Percentiles rank a stretch among this genome's conserved stretches.
Evolutionary conservation across 2,888 invertebrate species (phyloP).

Genomic region (Laspeyria flexula): DNA sequence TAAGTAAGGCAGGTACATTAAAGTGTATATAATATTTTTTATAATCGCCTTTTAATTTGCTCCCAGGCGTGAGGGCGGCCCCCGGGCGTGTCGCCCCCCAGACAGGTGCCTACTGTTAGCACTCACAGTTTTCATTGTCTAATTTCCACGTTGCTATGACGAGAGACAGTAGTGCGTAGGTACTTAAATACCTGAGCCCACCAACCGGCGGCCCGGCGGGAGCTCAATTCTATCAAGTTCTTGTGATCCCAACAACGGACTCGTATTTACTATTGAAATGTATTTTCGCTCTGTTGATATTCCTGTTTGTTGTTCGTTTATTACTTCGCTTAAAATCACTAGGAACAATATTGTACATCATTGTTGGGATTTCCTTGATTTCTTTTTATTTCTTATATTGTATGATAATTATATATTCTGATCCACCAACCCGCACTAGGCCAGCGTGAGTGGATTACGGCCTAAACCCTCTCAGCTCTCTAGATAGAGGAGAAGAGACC

Average conservation of each 20-base stretch:
- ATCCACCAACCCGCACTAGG: too few relatives aligned
- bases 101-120: conserved; percentile 44
- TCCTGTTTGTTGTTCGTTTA: conserved; percentile 14
- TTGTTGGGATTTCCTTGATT: too few relatives aligned
- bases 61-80: conserved; percentile 31
- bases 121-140: conserved; percentile 51
- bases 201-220: conserved; percentile 22
- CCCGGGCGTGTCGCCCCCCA: conserved; percentile 26
- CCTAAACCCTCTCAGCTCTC: too few relatives aligned
- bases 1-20: too few relatives aligned
- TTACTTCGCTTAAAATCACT: conserved; percentile 12
- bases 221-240: conserved; percentile 25
- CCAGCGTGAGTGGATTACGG: too few relatives aligned
- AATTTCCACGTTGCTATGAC: conserved; percentile 65
- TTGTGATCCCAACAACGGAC: conserved; percentile 25
- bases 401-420: too few relatives aligned
- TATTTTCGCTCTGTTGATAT: conserved; percentile 9
- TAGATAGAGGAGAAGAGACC: too few relatives aligned
- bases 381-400: too few relatives aligned
- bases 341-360: background rate
- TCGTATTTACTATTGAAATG: conserved; percentile 25
- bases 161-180: conserved; percentile 50
- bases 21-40: conserved; percentile 35
- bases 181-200: conserved; percentile 26
- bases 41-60: conserved; percentile 38